Evolutionary conservation across 2,797 vertebrate species (phyloP).

Genomic region (Lithobates sylvaticus): DNA sequence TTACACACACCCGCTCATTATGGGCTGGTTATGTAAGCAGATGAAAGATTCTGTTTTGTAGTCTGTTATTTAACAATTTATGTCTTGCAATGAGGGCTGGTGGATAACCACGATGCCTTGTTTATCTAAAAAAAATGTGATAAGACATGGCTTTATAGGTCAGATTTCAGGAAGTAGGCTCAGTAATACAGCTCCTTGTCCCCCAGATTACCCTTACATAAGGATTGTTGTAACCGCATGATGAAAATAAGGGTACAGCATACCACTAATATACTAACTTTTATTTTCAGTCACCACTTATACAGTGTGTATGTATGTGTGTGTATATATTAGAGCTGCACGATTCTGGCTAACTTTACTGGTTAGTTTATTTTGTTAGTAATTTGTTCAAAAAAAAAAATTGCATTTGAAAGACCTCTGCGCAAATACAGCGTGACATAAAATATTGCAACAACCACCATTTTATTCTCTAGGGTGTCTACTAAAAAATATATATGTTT

Average conservation of each 20-base stretch:
- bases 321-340: too few species aligned
- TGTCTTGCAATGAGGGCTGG: not conserved
- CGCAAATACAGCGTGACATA: too few species aligned
- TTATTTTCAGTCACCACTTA: not conserved
- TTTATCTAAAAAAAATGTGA: conserved; percentile 13
- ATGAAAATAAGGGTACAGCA: not conserved
- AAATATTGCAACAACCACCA: too few species aligned
- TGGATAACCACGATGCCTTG: conserved; percentile 18
- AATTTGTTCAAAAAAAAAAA: too few species aligned
- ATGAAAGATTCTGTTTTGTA: conserved; percentile 18
- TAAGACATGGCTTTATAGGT: conserved; percentile 5
- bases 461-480: too few species aligned
- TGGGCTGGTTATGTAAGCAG: conserved; percentile 1
- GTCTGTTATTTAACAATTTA: not conserved
- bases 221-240: conserved; percentile 6
- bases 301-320: too few species aligned
- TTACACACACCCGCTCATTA: conserved; percentile 23
- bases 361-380: too few species aligned
- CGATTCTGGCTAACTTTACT: too few species aligned
- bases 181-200: not conserved
- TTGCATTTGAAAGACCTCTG: too few species aligned
- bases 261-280: not conserved
- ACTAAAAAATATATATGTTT: too few species aligned
- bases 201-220: not conserved
- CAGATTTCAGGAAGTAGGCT: conserved; percentile 35